Conservation (phyloP, 2,888 invertebrate genomes). For the Anticlea derivata region DNA sequence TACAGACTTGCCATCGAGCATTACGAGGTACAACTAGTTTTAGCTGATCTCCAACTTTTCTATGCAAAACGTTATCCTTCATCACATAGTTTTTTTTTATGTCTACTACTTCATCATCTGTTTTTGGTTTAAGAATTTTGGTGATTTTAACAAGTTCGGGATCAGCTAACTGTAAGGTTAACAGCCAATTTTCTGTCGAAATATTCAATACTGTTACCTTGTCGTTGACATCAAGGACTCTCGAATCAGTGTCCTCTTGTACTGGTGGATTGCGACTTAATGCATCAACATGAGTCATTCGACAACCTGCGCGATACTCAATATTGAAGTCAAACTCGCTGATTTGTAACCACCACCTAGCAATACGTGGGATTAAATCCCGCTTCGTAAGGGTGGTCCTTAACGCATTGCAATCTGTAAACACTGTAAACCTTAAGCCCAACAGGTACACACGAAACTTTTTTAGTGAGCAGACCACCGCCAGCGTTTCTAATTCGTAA, state of each 20-base stretch:
- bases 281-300: slow-evolving; percentile 3
- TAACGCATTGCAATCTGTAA: slow-evolving; percentile 1
- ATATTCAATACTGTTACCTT: background rate
- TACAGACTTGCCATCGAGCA: slow-evolving; percentile 8
- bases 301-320: background rate
- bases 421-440: background rate
- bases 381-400: background rate
- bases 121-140: slow-evolving; percentile 6
- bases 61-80: background rate
- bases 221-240: background rate
- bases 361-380: slow-evolving; percentile 1
- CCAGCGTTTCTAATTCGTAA: slow-evolving; percentile 1
- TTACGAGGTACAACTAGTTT: background rate
- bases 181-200: slow-evolving; percentile 4
- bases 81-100: slow-evolving; percentile 7
- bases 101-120: background rate
- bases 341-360: background rate
- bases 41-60: background rate
- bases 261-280: background rate
- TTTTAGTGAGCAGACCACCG: slow-evolving; percentile 1
- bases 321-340: background rate
- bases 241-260: background rate
- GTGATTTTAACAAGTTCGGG: background rate
- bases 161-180: slow-evolving; percentile 8
- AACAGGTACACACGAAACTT: slow-evolving; percentile 4